Evolutionary conservation across 2,888 invertebrate genomes (phyloP), one percentile per base, ranked within the genome.

Genomic region (Scaptomyza parva): DNA sequence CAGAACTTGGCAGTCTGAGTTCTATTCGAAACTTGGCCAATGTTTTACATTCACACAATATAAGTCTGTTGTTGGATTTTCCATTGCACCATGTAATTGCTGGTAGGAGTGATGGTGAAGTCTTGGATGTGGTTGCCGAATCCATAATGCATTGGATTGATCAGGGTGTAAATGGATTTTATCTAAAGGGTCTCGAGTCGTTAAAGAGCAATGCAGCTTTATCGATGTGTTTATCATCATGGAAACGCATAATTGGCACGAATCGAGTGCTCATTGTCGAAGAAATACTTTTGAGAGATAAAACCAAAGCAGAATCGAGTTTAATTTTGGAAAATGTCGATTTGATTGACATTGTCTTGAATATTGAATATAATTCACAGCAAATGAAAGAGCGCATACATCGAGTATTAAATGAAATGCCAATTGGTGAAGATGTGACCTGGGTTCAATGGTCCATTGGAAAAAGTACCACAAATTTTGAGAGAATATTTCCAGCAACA

Each of bases 131-230:
- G 1, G 93, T 96, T 48, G 93, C 95, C 67, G 92, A 93, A 30
- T 94, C 95, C 0, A 90, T 96, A 14, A 90, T 92, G 22, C 94
- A 93, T 84, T 97, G 96, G 97, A 89, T 94, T 22, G 92, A 93
- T n/a, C 93, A 94, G 69, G 96, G 96, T 7, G 95, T 98, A 3
- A 96, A 98, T 91, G 98, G 98, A 0, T 97, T 98, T 91, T 97
- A 97, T 89, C 92, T 98, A 7, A 97, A 96, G 90, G 96, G 96
- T 9, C 90, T 97, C 20, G 95, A 96, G 85, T 91, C 94, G 64
- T 94, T 95, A 84, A 92, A 94, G 39, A 94, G 95, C 78, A 89
- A 92, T 0, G 91, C 92, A 0, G 61, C 58, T 12, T 22, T 75
- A 2, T 9, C 45, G 6, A 91, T 92, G 48, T 93, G 93, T 37